A percentile compares a stretch with the other conserved stretches of the same genome.
Evolutionary conservation across 2,888 invertebrate genomes (phyloP).

Genomic region (Tromatobia lineatoria): DNA sequence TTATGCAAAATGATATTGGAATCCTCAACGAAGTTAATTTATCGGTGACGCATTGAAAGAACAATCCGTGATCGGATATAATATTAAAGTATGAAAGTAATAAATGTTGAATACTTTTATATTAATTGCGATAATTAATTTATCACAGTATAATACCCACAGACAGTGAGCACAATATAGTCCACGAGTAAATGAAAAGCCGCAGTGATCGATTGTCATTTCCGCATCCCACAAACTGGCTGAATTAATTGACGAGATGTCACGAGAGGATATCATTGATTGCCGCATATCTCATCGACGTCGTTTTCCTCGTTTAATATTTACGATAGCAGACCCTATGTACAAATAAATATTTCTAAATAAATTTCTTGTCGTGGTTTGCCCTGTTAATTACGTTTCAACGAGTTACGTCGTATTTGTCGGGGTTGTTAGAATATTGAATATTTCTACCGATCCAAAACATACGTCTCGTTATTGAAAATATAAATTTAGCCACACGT

Average conservation of each 20-base stretch:
- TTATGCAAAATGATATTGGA: too few species aligned
- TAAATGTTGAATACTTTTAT: background rate
- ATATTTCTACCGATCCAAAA: slow-evolving; percentile 26
- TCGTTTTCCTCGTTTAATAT: slow-evolving; percentile 63
- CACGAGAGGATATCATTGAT: slow-evolving; percentile 67
- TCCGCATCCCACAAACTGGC: slow-evolving; percentile 62
- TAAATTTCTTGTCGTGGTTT: background rate
- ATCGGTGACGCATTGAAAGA: too few species aligned
- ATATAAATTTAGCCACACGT: slow-evolving; percentile 42
- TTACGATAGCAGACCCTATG: slow-evolving; percentile 29
- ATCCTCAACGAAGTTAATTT: too few species aligned
- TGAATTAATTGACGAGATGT: slow-evolving; percentile 69
- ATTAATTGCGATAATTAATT: slow-evolving; percentile 1
- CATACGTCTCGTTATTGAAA: slow-evolving; percentile 45
- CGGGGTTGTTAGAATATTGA: slow-evolving; percentile 13
- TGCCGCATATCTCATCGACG: slow-evolving; percentile 58
- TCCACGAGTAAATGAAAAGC: background rate
- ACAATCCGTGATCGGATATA: too few species aligned
- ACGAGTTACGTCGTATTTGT: slow-evolving; percentile 4
- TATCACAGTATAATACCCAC: background rate
- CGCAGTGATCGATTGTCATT: slow-evolving; percentile 57
- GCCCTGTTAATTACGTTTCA: slow-evolving; percentile 22
- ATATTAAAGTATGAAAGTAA: background rate
- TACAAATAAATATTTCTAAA: too few species aligned
- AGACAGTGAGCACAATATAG: background rate